phyloP scores from a whole-genome alignment of 1,140 invertebrate genomes.

The Pseudomyrmex cubaensis region DNA sequence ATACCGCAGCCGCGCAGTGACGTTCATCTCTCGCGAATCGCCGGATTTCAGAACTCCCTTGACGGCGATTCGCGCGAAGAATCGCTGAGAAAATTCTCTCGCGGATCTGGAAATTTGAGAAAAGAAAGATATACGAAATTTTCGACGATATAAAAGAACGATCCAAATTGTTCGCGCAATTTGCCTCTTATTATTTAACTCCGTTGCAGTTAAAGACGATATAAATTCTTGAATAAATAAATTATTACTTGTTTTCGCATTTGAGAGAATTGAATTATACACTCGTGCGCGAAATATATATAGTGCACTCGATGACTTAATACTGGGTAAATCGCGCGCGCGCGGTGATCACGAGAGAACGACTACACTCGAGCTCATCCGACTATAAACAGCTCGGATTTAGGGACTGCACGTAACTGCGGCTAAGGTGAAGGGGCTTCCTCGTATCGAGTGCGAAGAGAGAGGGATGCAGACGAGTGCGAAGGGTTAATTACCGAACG shows the following conservation, averaged over 20 bases:
- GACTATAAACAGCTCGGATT: constrained; percentile 40
- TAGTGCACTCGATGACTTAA: too few relatives aligned
- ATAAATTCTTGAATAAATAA: background rate
- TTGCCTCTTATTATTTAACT: background rate
- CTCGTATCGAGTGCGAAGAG: constrained; percentile 28
- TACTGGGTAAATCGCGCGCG: background rate
- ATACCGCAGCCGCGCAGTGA: background rate
- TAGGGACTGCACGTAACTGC: constrained; percentile 4
- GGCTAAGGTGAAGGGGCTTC: constrained; percentile 9
- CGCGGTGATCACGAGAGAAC: background rate
- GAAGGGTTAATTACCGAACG: constrained; percentile 58
- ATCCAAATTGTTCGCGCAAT: background rate
- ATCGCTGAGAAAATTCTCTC: constrained; percentile 18
- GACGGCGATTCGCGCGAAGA: constrained; percentile 27
- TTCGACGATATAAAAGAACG: background rate
- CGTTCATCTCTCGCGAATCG: constrained; percentile 40
- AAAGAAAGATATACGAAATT: background rate
- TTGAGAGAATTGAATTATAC: background rate
- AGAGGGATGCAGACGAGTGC: constrained; percentile 38
- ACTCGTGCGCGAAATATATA: too few relatives aligned
- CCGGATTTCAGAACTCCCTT: constrained; percentile 20
- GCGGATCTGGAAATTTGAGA: background rate
- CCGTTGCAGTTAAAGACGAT: background rate
- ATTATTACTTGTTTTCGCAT: background rate
- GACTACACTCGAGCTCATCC: constrained; percentile 17